Evolutionary conservation across 1,140 invertebrate species (phyloP), one percentile per base, ranked within the genome.

Genomic region (Alviniconcha marisindica): DNA sequence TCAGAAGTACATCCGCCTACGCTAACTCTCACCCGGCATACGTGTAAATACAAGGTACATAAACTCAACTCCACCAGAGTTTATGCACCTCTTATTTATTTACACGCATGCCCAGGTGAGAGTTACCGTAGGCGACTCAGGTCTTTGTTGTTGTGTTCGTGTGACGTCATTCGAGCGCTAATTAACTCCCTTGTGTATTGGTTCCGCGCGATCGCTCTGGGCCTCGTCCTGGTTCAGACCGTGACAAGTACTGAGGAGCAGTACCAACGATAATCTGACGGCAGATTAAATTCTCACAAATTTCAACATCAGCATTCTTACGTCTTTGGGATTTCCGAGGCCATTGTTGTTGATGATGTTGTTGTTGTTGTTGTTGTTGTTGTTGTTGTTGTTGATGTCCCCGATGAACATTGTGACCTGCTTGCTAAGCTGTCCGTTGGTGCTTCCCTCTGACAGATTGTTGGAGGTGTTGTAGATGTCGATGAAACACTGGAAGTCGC

Each of bases 401-500:
- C 69, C 36, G 21, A 71, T 71, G 69, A 71, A 71, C 31, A 71
- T 33, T 12, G 69, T 71, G 4, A 71, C 69, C 5, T 28, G 12
- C 69, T 71, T 71, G 31, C 36, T 5, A 33, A 71, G 33, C 0
- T 24, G 36, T 4, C 31, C 2, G 24, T 10, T 36, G 15, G 33
- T 33, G 2, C 18, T 15, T 10, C 40, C 14, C 33, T 40, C 33
- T 21, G 31, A 24, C 38, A 3, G 69, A 14, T 36, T 71, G 69
- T 24, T 38, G 69, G 36, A 10, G 5, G 69, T 24, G 69, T 42
- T 71, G 33, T 31, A 7, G 15, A 71, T 36, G 36, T 71, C 69
- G 15, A 71, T 40, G 69, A 71, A 40, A 33, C 69, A 71, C 36
- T 71, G 69, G 24, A 71, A 71, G 36, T 71, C 69, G 18, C 40